phyloP scores from a whole-genome alignment of 2,888 invertebrate genomes.

The Mesochorus sp. region DNA sequence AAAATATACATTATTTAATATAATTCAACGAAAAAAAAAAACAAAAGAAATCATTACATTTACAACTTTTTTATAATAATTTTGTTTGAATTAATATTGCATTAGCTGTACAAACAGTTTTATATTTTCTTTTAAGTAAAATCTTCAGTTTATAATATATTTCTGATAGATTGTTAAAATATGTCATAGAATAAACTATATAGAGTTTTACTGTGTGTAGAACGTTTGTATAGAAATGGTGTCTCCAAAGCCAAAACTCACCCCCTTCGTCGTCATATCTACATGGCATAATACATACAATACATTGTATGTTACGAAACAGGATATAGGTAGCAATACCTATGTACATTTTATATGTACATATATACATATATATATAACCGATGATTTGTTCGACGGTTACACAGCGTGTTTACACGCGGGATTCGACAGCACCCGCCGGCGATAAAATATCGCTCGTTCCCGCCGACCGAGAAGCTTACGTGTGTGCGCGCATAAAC shows the following conservation, averaged over 20 bases:
- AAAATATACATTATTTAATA: too few relatives aligned
- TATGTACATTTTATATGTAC: neutral
- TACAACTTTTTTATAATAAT: too few relatives aligned
- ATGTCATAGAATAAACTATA: too few relatives aligned
- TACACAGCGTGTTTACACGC: slow-evolving; percentile 69
- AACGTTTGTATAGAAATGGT: too few relatives aligned
- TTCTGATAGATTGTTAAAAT: too few relatives aligned
- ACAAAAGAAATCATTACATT: too few relatives aligned
- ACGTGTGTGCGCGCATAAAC: slow-evolving; percentile 46
- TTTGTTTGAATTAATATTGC: too few relatives aligned
- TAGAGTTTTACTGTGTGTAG: too few relatives aligned
- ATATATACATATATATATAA: slow-evolving; percentile 29
- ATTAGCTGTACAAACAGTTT: too few relatives aligned
- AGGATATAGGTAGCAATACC: neutral
- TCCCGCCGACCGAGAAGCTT: slow-evolving; percentile 52
- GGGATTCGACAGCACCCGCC: slow-evolving; percentile 62
- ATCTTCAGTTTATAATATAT: too few relatives aligned
- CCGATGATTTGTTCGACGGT: slow-evolving; percentile 70
- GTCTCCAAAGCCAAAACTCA: slow-evolving; percentile 25
- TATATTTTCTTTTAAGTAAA: too few relatives aligned
- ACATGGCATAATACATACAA: neutral
- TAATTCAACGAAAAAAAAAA: too few relatives aligned
- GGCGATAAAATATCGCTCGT: slow-evolving; percentile 65
- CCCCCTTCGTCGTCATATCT: neutral
- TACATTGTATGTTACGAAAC: neutral